phyloP scores from a whole-genome alignment of 2,888 invertebrate species.

The Crocallis elinguaria region DNA sequence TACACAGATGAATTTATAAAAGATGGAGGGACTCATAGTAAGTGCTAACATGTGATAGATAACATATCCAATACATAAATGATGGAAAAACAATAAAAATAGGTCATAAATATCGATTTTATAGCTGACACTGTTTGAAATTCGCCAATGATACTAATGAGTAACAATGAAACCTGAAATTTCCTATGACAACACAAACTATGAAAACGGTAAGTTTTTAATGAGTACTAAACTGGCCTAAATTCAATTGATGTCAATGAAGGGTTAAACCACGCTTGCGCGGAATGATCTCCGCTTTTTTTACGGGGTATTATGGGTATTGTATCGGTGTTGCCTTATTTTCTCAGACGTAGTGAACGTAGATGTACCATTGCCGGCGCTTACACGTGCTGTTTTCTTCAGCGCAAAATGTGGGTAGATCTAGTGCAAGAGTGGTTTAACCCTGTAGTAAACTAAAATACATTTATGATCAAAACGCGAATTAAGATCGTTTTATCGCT shows the following conservation, averaged over 20 bases:
- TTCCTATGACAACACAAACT: constrained; percentile 58
- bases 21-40: constrained; percentile 6
- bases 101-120: constrained; percentile 15
- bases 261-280: constrained; percentile 17
- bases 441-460: constrained; percentile 22
- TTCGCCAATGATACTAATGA: constrained; percentile 44
- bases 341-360: too few species aligned
- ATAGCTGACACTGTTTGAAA: constrained; percentile 45
- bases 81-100: constrained; percentile 43
- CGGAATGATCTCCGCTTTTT: not conserved
- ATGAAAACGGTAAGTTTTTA: constrained; percentile 44
- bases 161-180: constrained; percentile 46
- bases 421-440: constrained; percentile 11
- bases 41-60: not conserved
- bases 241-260: constrained; percentile 15
- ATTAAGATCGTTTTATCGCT: constrained; percentile 40
- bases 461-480: constrained; percentile 43
- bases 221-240: constrained; percentile 44
- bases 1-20: constrained; percentile 5
- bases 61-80: not conserved
- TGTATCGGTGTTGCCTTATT: too few species aligned
- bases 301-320: too few species aligned
- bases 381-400: not conserved
- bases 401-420: not conserved
- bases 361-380: not conserved